Evolutionary conservation across 2,113 vertebrate species (phyloP), one percentile per base, ranked within the genome.

Genomic region (Cavia aperea): DNA sequence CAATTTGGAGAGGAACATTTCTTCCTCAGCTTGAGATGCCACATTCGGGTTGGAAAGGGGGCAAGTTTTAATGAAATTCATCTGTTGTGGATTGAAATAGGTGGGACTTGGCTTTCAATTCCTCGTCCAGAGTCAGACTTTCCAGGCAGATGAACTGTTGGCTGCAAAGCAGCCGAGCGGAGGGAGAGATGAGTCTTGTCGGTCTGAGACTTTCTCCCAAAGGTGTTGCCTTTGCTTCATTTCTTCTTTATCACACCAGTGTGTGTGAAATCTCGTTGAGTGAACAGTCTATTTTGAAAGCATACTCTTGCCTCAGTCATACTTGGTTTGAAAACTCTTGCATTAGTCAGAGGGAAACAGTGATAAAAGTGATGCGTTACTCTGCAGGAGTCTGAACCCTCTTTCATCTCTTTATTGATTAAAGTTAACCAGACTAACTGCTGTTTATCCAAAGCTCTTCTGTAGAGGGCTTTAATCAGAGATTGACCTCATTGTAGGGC

Each of bases 51-150:
- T 93, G 90, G 58, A 96, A 95, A 96, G 92, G 87, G 94, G 86
- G 87, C 77, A 81, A 29, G 2, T 75, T 96, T 88, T 87, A 94
- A 94, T 92, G 90, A 58, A 60, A 92, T 58, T 96, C 97, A 94
- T 97, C 95, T 97, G 96, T 54, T 90, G 75, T n/a, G 78, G 90
- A 93, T 96, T 91, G 94, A 97, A 97, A 73, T 91, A 95, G 88
- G 82, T n/a, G 86, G 89, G 58, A 49, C 78, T 72, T 0, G 1
- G 46, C 88, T 18, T 87, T 91, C 68, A 91, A 92, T 90, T 1
- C 83, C 66, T 89, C 12, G 5, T 36, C 1, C 75, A n/a, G 87
- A 1, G 0, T 51, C 87, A 43, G 70, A 54, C 56, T 51, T 94
- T 56, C 51, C 36, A 78, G 56, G 77, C 72, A 12, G 58, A 2